Percentiles rank a stretch among this genome's conserved stretches.
Conservation (phyloP, 1,140 invertebrate genomes). For the Thereuonema tuberculata region DNA sequence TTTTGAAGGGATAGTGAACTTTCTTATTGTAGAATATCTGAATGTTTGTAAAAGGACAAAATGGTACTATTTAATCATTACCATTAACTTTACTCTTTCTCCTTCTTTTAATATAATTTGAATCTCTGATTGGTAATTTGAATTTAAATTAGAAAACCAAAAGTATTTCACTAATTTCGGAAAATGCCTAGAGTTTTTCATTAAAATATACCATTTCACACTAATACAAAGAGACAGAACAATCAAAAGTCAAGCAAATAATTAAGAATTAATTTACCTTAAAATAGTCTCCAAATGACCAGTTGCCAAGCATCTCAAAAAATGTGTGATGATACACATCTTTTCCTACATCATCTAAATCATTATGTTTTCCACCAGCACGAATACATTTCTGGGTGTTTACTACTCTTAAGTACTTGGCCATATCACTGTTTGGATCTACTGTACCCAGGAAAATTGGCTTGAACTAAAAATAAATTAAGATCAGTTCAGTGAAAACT, state of each 20-base stretch:
- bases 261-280: conserved; percentile 44
- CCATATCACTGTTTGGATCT: conserved; percentile 93
- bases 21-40: too few relatives aligned
- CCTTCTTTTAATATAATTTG: too few relatives aligned
- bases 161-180: too few relatives aligned
- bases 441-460: conserved; percentile 91
- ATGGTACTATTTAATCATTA: too few relatives aligned
- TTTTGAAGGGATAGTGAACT: too few relatives aligned
- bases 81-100: too few relatives aligned
- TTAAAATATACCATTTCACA: too few relatives aligned
- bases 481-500: too few relatives aligned
- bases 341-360: conserved; percentile 98
- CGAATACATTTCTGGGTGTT: conserved; percentile 98
- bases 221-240: neutral
- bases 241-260: neutral
- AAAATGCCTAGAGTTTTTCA: too few relatives aligned
- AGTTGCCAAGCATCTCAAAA: conserved; percentile 99
- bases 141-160: too few relatives aligned
- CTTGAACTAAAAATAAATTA: conserved; percentile 64
- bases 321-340: conserved; percentile 99
- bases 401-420: conserved; percentile 49
- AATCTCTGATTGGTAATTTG: too few relatives aligned
- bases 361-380: conserved; percentile 98
- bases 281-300: conserved; percentile 99
- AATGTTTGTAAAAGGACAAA: too few relatives aligned